A percentile compares a stretch with the other conserved stretches of the same genome.
Evolutionary conservation across 2,888 invertebrate species (phyloP).

Genomic region (Rhagonycha lutea): DNA sequence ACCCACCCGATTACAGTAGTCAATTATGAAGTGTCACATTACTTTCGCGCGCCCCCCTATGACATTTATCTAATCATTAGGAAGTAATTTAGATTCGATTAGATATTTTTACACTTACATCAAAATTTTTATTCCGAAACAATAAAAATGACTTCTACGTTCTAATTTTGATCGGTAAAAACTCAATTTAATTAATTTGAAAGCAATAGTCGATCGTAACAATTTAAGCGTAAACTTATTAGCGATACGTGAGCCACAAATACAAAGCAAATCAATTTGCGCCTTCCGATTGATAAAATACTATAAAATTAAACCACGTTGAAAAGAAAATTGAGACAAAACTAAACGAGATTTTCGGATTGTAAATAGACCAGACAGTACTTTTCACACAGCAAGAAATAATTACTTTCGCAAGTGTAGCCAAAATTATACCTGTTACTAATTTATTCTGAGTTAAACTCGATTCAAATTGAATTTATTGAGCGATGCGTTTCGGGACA

Average conservation of each 20-base stretch:
- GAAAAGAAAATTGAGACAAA: background rate
- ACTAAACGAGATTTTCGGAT: background rate
- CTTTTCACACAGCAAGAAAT: background rate
- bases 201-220: background rate
- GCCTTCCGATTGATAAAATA: background rate
- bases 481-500: background rate
- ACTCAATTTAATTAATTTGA: background rate
- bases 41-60: background rate
- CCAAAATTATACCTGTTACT: background rate
- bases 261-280: conserved; percentile 1
- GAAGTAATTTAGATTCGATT: background rate
- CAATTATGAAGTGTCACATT: background rate
- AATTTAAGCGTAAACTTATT: background rate
- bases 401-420: background rate
- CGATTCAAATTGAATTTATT: background rate
- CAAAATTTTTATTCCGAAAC: background rate
- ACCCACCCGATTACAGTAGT: background rate
- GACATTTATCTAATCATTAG: background rate
- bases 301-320: background rate
- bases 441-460: background rate
- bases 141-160: background rate
- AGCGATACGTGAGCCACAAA: background rate
- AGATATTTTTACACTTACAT: background rate
- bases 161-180: background rate
- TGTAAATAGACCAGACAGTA: background rate